Percentiles rank a stretch among this genome's conserved stretches.
phyloP scores from a whole-genome alignment of 2,888 invertebrate species.

The Zaprionus lineosus region DNA sequence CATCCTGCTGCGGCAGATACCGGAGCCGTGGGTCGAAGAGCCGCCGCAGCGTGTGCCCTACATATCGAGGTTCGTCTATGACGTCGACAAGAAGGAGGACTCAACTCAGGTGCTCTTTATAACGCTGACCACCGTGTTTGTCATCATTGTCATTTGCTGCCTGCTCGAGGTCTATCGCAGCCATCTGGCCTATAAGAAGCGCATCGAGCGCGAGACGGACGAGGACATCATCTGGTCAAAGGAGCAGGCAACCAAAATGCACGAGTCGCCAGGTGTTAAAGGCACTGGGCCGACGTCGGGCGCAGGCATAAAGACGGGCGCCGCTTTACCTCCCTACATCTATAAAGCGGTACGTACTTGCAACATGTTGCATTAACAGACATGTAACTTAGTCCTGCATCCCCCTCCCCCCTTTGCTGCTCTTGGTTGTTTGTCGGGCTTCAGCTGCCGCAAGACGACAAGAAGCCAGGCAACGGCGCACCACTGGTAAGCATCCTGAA shows the following conservation, averaged over 20 bases:
- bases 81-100: slow-evolving; percentile 90
- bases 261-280: slow-evolving; percentile 85
- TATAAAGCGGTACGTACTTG: slow-evolving; percentile 84
- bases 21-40: slow-evolving; percentile 89
- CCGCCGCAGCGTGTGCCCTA: slow-evolving; percentile 90
- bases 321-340: slow-evolving; percentile 78
- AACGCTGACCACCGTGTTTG: slow-evolving; percentile 89
- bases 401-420: neutral
- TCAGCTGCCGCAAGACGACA: slow-evolving; percentile 81
- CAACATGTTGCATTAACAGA: slow-evolving; percentile 37
- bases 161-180: slow-evolving; percentile 90
- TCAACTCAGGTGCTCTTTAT: slow-evolving; percentile 92
- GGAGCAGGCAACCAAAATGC: slow-evolving; percentile 88
- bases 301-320: slow-evolving; percentile 29
- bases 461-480: slow-evolving; percentile 76
- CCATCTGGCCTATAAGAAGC: slow-evolving; percentile 88
- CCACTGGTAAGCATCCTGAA: slow-evolving; percentile 82
- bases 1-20: slow-evolving; percentile 44
- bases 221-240: slow-evolving; percentile 89
- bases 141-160: slow-evolving; percentile 87
- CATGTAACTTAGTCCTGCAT: slow-evolving; percentile 11
- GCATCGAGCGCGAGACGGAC: slow-evolving; percentile 89
- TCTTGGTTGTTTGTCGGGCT: neutral
- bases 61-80: slow-evolving; percentile 87
- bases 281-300: slow-evolving; percentile 25